Conservation (phyloP, 2,888 invertebrate species). For the Anodontia alba region DNA sequence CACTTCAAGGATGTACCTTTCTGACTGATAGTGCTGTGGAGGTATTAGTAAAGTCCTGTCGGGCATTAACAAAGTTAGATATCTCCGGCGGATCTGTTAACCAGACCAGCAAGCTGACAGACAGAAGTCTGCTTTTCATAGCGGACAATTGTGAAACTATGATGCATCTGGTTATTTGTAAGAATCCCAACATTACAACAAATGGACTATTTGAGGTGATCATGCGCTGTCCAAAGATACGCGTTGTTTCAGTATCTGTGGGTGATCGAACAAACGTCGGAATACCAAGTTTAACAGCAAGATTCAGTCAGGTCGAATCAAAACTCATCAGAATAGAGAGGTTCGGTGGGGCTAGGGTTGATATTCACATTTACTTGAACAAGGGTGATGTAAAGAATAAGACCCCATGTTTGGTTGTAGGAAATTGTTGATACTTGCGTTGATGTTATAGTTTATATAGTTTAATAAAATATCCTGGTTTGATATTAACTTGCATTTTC, state of each 20-base stretch:
- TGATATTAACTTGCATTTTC: too few relatives aligned
- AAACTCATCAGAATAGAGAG: background rate
- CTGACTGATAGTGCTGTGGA: constrained; percentile 65
- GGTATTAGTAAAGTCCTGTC: constrained; percentile 54
- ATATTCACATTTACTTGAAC: background rate
- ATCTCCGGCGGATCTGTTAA: constrained; percentile 62
- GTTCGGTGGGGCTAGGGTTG: background rate
- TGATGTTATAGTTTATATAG: too few relatives aligned
- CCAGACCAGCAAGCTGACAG: constrained; percentile 58
- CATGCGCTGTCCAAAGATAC: constrained; percentile 40
- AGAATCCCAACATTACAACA: constrained; percentile 51
- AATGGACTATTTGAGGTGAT: constrained; percentile 48
- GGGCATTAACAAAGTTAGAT: constrained; percentile 51
- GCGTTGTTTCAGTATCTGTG: background rate
- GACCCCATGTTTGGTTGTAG: too few relatives aligned
- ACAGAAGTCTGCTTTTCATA: constrained; percentile 53
- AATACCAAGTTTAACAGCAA: background rate
- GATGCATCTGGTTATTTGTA: constrained; percentile 43
- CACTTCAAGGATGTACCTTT: constrained; percentile 64
- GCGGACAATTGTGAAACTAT: constrained; percentile 53
- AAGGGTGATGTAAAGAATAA: too few relatives aligned
- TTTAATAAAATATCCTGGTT: too few relatives aligned
- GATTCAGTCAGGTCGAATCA: background rate
- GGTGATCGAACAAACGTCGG: background rate
- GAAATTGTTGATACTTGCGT: too few relatives aligned